Evolutionary conservation across 2,797 vertebrate genomes (phyloP), one percentile per base, ranked within the genome.

Genomic region (Cynodonichthys magdalenae): DNA sequence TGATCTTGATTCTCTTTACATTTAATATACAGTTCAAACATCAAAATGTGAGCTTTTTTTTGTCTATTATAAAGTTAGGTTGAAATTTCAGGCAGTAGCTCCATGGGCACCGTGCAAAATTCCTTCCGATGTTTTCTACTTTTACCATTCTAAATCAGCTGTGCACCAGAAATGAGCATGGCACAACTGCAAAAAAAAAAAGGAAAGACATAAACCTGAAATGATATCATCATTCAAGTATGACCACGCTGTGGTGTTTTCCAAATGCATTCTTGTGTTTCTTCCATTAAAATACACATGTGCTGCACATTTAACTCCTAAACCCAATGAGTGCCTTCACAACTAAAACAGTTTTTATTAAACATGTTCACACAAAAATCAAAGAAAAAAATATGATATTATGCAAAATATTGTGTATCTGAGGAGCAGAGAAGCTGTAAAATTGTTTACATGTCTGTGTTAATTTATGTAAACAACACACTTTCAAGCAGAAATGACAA

Each of bases 381-480:
- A 10, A 46, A 4, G 5, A 17, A 5, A 59, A 19, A 10, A 4
- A 54, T 8, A 20, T 9, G n/a, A 8, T 17, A 56, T 51, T 34
- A 34, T 55, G 51, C 0, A 27, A 47, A 51, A 53, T n/a, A 50
- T 15, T 34, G 41, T 28, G 34, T 10, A 49, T 39, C 42, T 28
- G 51, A 67, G 17, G 20, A 44, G 56, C 14, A 15, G 2, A 8
- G 41, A n/a, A 28, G 47, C 61, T 41, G 44, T 20, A 41, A 59
- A 44, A 15, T 27, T 18, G 53, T 71, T 71, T 56, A 46, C 0
- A 39, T 74, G 56, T 42, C 17, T 5, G 48, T 34, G 59, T 67
- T 80, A 28, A 69, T 60, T 53, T 71, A 53, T 47, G 41, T 66
- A 69, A 80, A 76, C 70, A 65, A 45, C 36, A 53, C 19, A 51